These are phyloP conservation scores for Calvadosia cruxmelitensis DNA, from an alignment of 30 jellyfish, hydroid and myxozoan genomes.

Conservation along the genomic window DNA sequence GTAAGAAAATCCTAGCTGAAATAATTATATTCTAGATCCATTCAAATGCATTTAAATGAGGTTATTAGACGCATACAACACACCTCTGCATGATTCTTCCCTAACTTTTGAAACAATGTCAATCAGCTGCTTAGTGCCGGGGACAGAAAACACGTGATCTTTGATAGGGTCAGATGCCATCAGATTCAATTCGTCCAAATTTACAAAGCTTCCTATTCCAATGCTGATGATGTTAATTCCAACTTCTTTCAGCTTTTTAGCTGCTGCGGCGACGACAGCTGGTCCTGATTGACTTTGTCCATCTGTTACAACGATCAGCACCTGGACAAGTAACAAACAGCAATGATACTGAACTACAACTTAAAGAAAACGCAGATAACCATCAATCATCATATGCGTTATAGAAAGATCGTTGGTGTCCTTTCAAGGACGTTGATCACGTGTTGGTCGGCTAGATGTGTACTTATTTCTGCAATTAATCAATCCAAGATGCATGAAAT, in stretches of 20 bases:
- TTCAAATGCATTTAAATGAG: background rate
- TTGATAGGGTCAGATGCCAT: constrained; percentile 22
- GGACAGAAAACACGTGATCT: constrained; percentile 16
- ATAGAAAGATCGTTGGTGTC: no score
- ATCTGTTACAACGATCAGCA: constrained; percentile 27
- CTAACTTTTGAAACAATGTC: constrained; percentile 18
- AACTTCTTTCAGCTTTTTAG: constrained; percentile 12
- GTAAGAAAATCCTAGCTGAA: no score
- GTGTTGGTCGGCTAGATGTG: no score
- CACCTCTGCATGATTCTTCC: constrained; percentile 26
- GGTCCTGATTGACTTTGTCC: constrained; percentile 42
- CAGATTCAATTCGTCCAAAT: constrained; percentile 17
- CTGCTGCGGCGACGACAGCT: constrained; percentile 15
- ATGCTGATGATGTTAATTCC: constrained; percentile 30
- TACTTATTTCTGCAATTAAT: no score
- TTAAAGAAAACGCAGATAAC: no score
- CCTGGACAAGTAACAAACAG: no score
- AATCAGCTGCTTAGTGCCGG: constrained; percentile 1
- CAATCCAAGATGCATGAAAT: no score
- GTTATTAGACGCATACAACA: background rate
- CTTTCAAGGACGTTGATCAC: no score
- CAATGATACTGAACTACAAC: no score
- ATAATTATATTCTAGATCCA: no score
- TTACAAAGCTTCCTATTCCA: constrained; percentile 29
- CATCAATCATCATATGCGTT: no score